Conservation (phyloP, 1,140 invertebrate genomes). For the Diploscapter pachys region DNA sequence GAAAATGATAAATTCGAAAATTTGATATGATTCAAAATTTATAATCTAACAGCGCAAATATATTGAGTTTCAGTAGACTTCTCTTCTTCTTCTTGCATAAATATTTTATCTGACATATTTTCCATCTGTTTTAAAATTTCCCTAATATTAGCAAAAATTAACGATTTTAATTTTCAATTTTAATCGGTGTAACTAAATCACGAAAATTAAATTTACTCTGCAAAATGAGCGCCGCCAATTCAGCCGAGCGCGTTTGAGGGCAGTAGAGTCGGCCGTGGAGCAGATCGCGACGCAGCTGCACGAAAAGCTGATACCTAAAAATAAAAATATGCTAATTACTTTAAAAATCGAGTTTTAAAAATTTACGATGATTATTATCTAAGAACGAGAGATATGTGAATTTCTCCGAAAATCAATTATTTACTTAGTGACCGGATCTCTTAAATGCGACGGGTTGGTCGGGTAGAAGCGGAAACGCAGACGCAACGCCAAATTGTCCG, state of each 20-base stretch:
- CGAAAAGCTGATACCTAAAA: slow-evolving; percentile 78
- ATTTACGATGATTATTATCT: no score
- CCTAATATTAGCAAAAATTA: no score
- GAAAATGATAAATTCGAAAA: slow-evolving; percentile 4
- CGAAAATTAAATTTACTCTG: slow-evolving; percentile 71
- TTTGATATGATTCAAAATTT: background rate
- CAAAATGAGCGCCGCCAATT: slow-evolving; percentile 83
- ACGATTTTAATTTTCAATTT: no score
- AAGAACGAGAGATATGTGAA: no score
- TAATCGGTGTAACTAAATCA: no score
- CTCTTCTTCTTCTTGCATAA: no score
- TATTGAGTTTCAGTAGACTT: no score
- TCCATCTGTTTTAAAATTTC: no score
- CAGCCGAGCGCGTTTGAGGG: slow-evolving; percentile 77
- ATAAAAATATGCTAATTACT: background rate
- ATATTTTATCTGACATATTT: no score
- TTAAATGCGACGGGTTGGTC: slow-evolving; percentile 77
- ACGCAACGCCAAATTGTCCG: slow-evolving; percentile 72
- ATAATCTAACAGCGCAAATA: no score
- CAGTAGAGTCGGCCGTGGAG: slow-evolving; percentile 88
- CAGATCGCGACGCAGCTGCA: slow-evolving; percentile 88
- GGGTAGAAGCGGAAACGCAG: slow-evolving; percentile 92
- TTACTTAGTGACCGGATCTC: slow-evolving; percentile 77
- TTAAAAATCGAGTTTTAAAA: no score
- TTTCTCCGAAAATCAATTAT: background rate